A percentile compares a stretch with the other conserved stretches of the same genome.
These are phyloP conservation scores for Oreochromis tanganicae DNA, from an alignment of 2,113 vertebrate species.

Conservation along the genomic window DNA sequence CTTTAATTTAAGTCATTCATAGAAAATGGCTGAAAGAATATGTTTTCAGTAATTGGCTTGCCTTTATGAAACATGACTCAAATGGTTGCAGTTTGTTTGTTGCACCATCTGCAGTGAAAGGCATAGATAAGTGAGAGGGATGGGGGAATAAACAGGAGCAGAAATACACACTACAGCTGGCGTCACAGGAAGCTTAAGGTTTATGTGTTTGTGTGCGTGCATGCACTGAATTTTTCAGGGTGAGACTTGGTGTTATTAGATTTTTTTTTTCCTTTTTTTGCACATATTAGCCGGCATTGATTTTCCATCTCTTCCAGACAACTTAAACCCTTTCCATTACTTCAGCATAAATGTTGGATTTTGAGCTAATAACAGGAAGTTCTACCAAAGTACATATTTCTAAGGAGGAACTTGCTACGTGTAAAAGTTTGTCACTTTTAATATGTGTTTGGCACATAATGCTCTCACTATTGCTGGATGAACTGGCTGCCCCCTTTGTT, in stretches of 20 bases:
- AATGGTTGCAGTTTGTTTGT: constrained; percentile 63
- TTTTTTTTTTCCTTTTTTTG: neutral
- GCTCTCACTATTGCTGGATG: neutral
- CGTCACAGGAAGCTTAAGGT: constrained; percentile 21
- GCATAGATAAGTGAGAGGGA: constrained; percentile 46
- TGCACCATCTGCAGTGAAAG: constrained; percentile 71
- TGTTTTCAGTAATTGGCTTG: constrained; percentile 60
- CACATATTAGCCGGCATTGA: neutral
- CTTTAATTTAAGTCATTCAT: constrained; percentile 71
- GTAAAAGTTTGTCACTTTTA: neutral
- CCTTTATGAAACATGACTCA: constrained; percentile 66
- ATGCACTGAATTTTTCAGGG: neutral
- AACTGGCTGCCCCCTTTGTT: neutral
- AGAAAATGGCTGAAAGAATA: constrained; percentile 45
- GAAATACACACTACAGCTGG: constrained; percentile 34
- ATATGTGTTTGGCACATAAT: neutral
- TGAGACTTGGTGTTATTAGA: neutral
- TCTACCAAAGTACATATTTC: neutral
- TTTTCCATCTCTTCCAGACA: neutral
- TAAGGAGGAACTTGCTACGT: neutral
- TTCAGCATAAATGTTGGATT: neutral
- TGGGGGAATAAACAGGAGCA: constrained; percentile 49
- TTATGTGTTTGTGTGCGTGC: neutral
- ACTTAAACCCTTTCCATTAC: neutral
- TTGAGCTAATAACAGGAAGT: neutral